Conservation (phyloP, 2,113 vertebrate genomes). For the Thymallus thymallus region DNA sequence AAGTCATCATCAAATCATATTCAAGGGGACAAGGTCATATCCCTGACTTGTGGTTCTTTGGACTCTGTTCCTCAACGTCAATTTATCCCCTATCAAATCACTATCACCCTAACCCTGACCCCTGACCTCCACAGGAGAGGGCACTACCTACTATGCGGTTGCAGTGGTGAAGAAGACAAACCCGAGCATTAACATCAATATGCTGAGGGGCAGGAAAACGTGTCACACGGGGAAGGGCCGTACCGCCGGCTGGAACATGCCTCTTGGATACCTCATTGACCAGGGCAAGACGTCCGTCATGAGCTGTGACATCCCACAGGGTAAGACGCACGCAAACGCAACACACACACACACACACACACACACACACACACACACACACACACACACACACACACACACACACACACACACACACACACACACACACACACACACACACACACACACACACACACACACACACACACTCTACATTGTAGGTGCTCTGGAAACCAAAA, state of each 20-base stretch:
- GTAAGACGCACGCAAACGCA: slow-evolving; percentile 63
- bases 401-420: neutral
- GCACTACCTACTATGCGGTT: slow-evolving; percentile 84
- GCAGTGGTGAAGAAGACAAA: slow-evolving; percentile 80
- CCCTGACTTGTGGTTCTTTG: too few species aligned
- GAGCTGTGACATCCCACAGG: slow-evolving; percentile 79
- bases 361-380: neutral
- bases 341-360: neutral
- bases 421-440: neutral
- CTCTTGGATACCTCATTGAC: slow-evolving; percentile 83
- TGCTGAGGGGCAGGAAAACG: slow-evolving; percentile 75
- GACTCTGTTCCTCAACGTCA: too few species aligned
- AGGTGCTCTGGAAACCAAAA: neutral
- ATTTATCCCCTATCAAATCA: neutral
- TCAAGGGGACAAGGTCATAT: neutral
- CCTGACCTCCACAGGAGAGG: slow-evolving; percentile 49
- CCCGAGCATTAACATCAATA: slow-evolving; percentile 78
- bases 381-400: neutral
- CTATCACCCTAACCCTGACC: neutral
- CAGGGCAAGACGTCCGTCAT: slow-evolving; percentile 84
- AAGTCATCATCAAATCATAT: too few species aligned
- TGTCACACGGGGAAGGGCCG: slow-evolving; percentile 90
- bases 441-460: neutral
- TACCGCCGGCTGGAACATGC: slow-evolving; percentile 89
- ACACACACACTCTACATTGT: neutral